Evolutionary conservation across 2,113 vertebrate species (phyloP), one percentile per base, ranked within the genome.

Genomic region (Pachypanchax playfairii): DNA sequence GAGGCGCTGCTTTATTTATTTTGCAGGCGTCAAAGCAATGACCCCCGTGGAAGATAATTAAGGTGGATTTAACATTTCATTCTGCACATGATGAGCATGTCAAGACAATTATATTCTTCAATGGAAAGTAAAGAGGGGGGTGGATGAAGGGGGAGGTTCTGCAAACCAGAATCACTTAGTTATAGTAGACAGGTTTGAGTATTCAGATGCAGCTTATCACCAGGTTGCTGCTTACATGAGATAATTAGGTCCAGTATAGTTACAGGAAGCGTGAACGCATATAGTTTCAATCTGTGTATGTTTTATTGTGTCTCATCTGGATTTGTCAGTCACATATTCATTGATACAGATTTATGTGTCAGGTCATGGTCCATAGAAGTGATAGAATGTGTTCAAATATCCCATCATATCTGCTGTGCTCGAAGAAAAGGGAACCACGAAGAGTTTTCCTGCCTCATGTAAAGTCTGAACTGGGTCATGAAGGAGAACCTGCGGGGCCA

Each of bases 291-390:
- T 87, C 80, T 68, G 72, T 78, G 67, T 66, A 73, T 70, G 74
- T 85, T 77, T 65, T 63, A 36, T 54, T 12, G 59, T 83, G 83
- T 74, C 75, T 77, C 67, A 56, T 81, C 52, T 64, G 38, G 63
- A 75, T 88, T 84, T 80, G 70, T 84, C 47, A 26, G 61, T 66
- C 67, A 74, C 43, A 84, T 81, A 82, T 87, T 84, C 61, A 83
- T 86, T 77, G 66, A 57, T 72, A 85, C 79, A 80, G 80, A 89
- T 90, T 90, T 83, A 72, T 73, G 78, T 84, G 83, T 81, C 67
- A 70, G 86, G 87, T 89, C 86, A 86, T 46, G 78, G 71, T 61
- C 70, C 54, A 75, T 50, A 79, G 28, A 20, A 76, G 57, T 42
- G n/a, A 18, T 42, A 7, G 39, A 20, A 42, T 10, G 10, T 72